phyloP scores from a whole-genome alignment of 2,888 invertebrate genomes.

The Yponomeuta evonymella region DNA sequence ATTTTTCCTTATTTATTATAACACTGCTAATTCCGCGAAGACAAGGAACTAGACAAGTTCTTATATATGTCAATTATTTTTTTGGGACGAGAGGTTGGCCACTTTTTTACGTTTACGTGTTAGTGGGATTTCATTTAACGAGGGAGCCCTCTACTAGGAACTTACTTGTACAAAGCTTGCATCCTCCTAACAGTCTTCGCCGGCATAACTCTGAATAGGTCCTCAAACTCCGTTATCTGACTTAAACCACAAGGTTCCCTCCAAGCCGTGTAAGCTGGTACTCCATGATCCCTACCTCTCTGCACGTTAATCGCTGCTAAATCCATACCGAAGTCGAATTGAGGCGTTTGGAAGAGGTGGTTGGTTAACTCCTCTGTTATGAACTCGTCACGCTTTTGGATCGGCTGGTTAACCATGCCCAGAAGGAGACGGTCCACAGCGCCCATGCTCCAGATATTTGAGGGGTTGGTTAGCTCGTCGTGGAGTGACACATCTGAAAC shows the following conservation, averaged over 20 bases:
- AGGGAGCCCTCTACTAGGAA: background rate
- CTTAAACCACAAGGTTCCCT: conserved; percentile 86
- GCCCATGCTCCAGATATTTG: conserved; percentile 85
- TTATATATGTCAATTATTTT: too few species aligned
- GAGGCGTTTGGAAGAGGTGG: conserved; percentile 85
- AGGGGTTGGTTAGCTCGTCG: conserved; percentile 82
- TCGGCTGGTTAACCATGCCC: conserved; percentile 85
- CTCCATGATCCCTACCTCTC: conserved; percentile 89
- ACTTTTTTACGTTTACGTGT: too few species aligned
- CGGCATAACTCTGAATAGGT: conserved; percentile 81
- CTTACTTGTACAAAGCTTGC: conserved; percentile 73
- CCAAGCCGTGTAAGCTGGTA: conserved; percentile 88
- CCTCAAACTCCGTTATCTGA: conserved; percentile 80
- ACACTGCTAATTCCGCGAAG: too few species aligned
- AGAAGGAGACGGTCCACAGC: conserved; percentile 86
- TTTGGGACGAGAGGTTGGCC: too few species aligned
- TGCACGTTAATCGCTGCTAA: conserved; percentile 92
- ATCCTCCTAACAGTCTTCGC: conserved; percentile 78
- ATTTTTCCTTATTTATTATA: too few species aligned
- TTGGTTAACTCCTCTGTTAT: conserved; percentile 88
- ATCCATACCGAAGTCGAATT: conserved; percentile 87
- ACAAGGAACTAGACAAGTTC: too few species aligned
- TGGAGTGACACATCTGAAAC: conserved; percentile 85
- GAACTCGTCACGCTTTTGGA: conserved; percentile 88
- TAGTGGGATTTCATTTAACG: background rate